Evolutionary conservation across 2,797 vertebrate species (phyloP), one percentile per base, ranked within the genome.

Genomic region (Melanotaenia nigrans): DNA sequence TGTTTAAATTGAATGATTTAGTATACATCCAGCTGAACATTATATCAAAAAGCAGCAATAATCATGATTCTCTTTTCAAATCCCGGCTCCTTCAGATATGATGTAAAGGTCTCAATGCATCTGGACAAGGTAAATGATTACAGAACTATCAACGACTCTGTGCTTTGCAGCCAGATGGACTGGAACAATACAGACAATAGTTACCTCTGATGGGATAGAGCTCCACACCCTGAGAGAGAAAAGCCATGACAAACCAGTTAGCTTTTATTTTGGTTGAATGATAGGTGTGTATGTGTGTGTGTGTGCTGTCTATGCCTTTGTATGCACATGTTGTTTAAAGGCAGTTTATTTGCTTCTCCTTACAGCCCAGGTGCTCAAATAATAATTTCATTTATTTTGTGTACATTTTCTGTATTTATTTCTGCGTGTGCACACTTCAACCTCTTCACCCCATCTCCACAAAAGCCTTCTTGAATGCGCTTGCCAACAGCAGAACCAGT

Each of bases 211-310:
- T 76, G 63, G 65, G 42, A 35, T 33, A 40, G 67, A 66, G 36
- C 67, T 79, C 62, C 30, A 61, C 53, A 77, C 61, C 68, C 71
- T 28, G 28, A 24, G 70, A 81, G 67, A 79, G 64, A 73, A n/a
- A 79, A 71, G 53, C 68, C 61, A 70, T 83, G 63, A 78, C 61
- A 84, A 84, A 86, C 80, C 71, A 77, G 65, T 87, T 85, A 84
- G 70, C 73, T 77, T 81, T 73, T 47, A 78, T 68, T 79, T 77
- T 74, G 45, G 45, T 65, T 77, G 65, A 75, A 78, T 76, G 78
- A 74, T 64, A 71, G 1, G 49, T 80, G 69, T 58, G 14, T 32
- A 18, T 77, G 47, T 51, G 18, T 78, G 36, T 68, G 76, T 68
- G 35, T 69, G 63, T 60, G 32, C 28, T 61, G 53, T 42, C 59